Evolutionary conservation across 2,888 invertebrate genomes (phyloP).

Genomic region (Lysandra bellargus): DNA sequence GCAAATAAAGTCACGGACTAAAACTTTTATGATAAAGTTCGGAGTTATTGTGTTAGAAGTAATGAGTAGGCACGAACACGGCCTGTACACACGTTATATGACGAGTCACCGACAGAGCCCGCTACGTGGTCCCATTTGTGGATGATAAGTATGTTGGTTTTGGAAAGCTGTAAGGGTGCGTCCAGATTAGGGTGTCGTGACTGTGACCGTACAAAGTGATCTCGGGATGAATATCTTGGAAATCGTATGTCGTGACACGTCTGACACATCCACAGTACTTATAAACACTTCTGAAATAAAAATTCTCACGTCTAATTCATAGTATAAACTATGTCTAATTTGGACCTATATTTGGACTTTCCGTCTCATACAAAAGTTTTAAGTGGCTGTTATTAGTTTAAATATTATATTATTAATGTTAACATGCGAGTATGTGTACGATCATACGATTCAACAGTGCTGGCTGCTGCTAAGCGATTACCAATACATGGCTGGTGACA

Average conservation of each 20-base stretch:
- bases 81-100: slow-evolving; percentile 57
- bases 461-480: background rate
- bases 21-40: slow-evolving; percentile 48
- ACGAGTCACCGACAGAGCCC: slow-evolving; percentile 60
- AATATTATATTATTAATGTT: no score
- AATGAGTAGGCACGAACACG: slow-evolving; percentile 56
- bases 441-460: background rate
- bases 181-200: background rate
- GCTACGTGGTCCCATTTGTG: slow-evolving; percentile 58
- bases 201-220: background rate
- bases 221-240: no score
- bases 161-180: background rate
- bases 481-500: no score
- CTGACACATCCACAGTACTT: no score
- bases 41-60: slow-evolving; percentile 58
- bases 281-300: no score
- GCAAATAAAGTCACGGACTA: slow-evolving; percentile 24
- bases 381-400: no score
- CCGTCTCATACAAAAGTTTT: no score
- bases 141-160: slow-evolving; percentile 45
- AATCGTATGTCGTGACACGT: no score
- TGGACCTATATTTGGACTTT: no score
- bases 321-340: no score
- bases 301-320: no score
- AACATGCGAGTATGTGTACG: no score